Percentiles rank a stretch among this genome's conserved stretches.
Evolutionary conservation across 2,888 invertebrate species (phyloP).

Genomic region (Drosophila nr. medialis): DNA sequence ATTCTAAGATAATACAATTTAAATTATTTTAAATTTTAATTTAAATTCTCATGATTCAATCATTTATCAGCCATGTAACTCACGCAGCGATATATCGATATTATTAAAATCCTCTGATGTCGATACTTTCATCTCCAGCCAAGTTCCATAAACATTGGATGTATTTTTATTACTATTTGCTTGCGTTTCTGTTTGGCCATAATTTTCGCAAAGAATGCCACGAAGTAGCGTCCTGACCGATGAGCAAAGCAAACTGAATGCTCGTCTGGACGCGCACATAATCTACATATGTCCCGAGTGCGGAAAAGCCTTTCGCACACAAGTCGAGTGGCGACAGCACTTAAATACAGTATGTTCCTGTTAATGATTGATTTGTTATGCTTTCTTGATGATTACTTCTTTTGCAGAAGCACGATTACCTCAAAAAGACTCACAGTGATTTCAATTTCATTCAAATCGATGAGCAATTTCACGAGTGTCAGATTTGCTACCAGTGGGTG

Average conservation of each 20-base stretch:
- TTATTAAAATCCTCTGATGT: neutral
- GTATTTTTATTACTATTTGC: neutral
- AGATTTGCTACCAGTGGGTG: constrained; percentile 77
- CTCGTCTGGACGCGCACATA: constrained; percentile 78
- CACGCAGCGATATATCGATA: neutral
- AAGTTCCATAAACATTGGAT: neutral
- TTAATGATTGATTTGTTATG: neutral
- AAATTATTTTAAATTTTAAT: no score
- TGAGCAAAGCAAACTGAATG: constrained; percentile 63
- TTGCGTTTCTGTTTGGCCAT: constrained; percentile 1
- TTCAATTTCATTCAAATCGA: constrained; percentile 77
- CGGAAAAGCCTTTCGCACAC: constrained; percentile 74
- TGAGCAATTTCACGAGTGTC: constrained; percentile 77
- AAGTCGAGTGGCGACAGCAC: constrained; percentile 79
- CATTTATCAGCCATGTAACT: neutral
- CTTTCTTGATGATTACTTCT: neutral
- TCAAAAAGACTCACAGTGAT: constrained; percentile 70
- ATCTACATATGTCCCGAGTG: constrained; percentile 81
- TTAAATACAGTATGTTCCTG: constrained; percentile 60
- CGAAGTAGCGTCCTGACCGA: constrained; percentile 48
- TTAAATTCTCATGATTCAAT: neutral
- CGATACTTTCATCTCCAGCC: constrained; percentile 11
- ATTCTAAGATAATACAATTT: neutral
- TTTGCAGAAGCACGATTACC: constrained; percentile 69
- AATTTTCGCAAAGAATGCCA: constrained; percentile 43